Evolutionary conservation across 2,888 invertebrate species (phyloP).

Genomic region (Eupithecia vulgata): DNA sequence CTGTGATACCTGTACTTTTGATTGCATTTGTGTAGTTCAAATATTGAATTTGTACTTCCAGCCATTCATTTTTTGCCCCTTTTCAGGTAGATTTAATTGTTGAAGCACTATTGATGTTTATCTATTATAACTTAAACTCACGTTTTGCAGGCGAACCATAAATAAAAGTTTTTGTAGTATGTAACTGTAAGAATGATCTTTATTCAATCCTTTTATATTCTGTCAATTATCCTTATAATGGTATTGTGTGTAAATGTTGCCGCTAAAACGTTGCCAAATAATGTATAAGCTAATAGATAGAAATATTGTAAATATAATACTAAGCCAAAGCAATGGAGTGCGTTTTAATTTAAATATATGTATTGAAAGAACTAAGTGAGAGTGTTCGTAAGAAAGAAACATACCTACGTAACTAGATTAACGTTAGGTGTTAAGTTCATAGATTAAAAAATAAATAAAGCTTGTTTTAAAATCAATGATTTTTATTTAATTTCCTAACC

Average conservation of each 20-base stretch:
- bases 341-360: constrained; percentile 66
- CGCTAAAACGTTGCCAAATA: constrained; percentile 80
- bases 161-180: not conserved
- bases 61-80: not conserved
- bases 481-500: constrained; percentile 5
- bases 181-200: not conserved
- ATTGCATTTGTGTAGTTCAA: constrained; percentile 13
- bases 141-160: not conserved
- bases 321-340: constrained; percentile 72
- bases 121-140: not conserved
- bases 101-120: not conserved
- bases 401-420: constrained; percentile 65
- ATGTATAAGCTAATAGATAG: constrained; percentile 73
- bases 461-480: constrained; percentile 72
- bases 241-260: constrained; percentile 72
- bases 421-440: constrained; percentile 61
- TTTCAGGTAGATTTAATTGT: not conserved
- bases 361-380: constrained; percentile 63
- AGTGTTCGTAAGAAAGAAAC: constrained; percentile 59
- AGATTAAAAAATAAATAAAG: constrained; percentile 78
- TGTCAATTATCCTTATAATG: constrained; percentile 76
- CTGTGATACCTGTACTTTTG: constrained; percentile 67
- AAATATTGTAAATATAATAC: constrained; percentile 76
- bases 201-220: constrained; percentile 57
- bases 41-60: not conserved